Evolutionary conservation across 2,113 vertebrate species (phyloP), one percentile per base, ranked within the genome.

Genomic region (Salvelinus alpinus): DNA sequence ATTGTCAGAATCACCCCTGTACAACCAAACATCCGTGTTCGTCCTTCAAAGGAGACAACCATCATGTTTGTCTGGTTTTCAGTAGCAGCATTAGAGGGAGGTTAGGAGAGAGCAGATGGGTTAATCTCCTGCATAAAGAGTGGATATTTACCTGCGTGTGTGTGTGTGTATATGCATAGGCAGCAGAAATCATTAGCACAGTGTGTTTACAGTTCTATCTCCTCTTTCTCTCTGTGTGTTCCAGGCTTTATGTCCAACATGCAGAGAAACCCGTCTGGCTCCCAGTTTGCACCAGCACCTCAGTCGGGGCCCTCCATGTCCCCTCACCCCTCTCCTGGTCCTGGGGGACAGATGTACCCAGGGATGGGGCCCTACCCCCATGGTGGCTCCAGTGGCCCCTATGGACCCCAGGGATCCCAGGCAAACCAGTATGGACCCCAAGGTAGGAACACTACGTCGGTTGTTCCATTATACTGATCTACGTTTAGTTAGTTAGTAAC

Each of bases 261-360:
- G 78, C 96, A 97, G 88, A 96, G 97, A 90, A 98, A 95, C 78
- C 94, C 96, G 80, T 89, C 94, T 57, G 89, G 94, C 87, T 93
- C 96, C 78, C 97, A 97, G 73, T 98, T 98, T 86, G 94, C 94
- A 71, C 90, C 96, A 84, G 96, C 96, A 59, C 96, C 96, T 60
- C 96, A 96, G 90, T 89, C 95, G 9, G 97, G 94, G 81, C 93
- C 96, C n/a, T 93, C 97, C 60, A 94, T 98, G 95, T 97, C 96
- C 68, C 96, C 97, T 48, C 96, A 97, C 77, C 94, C 95, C 57
- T 95, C 96, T 70, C 93, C 96, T 38, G 51, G 13, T 54, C 51
- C 12, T 54, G 51, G 94, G 81, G 94, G 94, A 73, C 95, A 96
- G 70, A 86, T 97, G 90, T 97, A 98, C 86, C 91, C 95, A 76